Evolutionary conservation across 2,888 invertebrate genomes (phyloP).

Genomic region (Drosophila paramelanica): DNA sequence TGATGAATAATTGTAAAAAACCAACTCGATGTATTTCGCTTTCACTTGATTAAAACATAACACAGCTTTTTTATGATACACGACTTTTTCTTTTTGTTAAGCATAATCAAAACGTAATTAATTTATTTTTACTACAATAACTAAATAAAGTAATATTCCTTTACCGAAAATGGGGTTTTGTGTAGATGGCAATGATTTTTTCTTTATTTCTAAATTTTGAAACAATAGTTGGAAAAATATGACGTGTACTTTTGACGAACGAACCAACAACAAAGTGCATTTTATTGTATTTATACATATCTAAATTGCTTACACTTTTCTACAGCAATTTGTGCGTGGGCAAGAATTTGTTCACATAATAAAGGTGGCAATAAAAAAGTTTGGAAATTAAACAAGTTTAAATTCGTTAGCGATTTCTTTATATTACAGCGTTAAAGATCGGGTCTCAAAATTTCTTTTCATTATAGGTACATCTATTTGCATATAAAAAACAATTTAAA

Average conservation of each 20-base stretch:
- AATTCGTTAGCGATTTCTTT: constrained; percentile 71
- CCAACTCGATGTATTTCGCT: constrained; percentile 33
- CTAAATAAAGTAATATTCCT: constrained; percentile 57
- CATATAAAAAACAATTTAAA: constrained; percentile 73
- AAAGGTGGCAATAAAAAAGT: neutral
- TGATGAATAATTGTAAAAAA: constrained; percentile 12
- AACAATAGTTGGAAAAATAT: constrained; percentile 42
- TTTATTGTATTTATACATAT: constrained; percentile 64
- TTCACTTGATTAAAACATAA: constrained; percentile 35
- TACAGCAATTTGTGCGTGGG: constrained; percentile 43
- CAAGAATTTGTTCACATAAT: constrained; percentile 35
- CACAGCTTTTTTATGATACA: constrained; percentile 29
- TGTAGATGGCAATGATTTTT: constrained; percentile 67
- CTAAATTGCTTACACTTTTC: constrained; percentile 41
- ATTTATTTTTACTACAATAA: constrained; percentile 45
- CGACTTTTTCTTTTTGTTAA: constrained; percentile 34
- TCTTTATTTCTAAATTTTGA: constrained; percentile 27
- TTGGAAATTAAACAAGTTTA: constrained; percentile 63
- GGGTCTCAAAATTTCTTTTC: constrained; percentile 33
- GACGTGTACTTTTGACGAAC: constrained; percentile 57
- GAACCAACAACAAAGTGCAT: constrained; percentile 65
- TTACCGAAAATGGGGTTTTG: constrained; percentile 67
- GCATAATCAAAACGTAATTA: constrained; percentile 51
- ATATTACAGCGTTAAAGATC: constrained; percentile 66
- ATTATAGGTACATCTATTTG: constrained; percentile 40